A percentile compares a stretch with the other conserved stretches of the same genome.
These are phyloP conservation scores for Drosophila serrata DNA, from an alignment of 1,140 invertebrate species.

Conservation along the genomic window DNA sequence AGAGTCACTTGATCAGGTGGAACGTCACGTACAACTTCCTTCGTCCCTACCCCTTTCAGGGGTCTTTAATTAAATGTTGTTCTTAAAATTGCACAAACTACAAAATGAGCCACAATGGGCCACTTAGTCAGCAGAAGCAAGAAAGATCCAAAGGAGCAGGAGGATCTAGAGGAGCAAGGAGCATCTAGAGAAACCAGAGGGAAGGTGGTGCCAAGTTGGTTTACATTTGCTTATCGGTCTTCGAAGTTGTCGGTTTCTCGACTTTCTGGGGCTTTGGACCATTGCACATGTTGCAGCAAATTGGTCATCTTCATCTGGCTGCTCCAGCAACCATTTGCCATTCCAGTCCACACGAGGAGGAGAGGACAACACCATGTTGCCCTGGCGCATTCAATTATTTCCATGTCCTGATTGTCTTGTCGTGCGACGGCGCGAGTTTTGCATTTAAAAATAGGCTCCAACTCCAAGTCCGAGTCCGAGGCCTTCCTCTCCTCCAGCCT, in stretches of 20 bases:
- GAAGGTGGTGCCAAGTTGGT: slow-evolving; percentile 17
- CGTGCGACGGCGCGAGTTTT: slow-evolving; percentile 71
- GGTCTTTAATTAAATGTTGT: slow-evolving; percentile 75
- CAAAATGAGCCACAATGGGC: slow-evolving; percentile 81
- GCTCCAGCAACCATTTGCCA: slow-evolving; percentile 49
- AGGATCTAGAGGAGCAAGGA: not conserved
- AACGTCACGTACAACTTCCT: slow-evolving; percentile 55
- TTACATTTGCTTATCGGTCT: slow-evolving; percentile 70
- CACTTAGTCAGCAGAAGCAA: slow-evolving; percentile 43
- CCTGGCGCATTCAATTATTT: slow-evolving; percentile 79
- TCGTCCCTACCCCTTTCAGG: not conserved
- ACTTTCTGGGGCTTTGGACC: slow-evolving; percentile 21
- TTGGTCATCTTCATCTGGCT: slow-evolving; percentile 76
- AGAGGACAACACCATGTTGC: not conserved
- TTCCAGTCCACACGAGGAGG: slow-evolving; percentile 18
- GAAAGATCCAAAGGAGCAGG: not conserved
- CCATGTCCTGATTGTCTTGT: slow-evolving; percentile 81
- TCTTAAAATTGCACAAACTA: slow-evolving; percentile 76
- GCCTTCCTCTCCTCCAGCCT: too few species aligned
- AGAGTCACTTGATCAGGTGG: slow-evolving; percentile 57
- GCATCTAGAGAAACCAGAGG: not conserved
- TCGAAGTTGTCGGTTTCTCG: slow-evolving; percentile 5
- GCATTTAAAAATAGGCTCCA: slow-evolving; percentile 75
- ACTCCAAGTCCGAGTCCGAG: slow-evolving; percentile 2
- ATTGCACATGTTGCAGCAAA: slow-evolving; percentile 69